Base-by-base conservation (phyloP, 2,888 invertebrate genomes). In the Polyommatus icarus region DNA sequence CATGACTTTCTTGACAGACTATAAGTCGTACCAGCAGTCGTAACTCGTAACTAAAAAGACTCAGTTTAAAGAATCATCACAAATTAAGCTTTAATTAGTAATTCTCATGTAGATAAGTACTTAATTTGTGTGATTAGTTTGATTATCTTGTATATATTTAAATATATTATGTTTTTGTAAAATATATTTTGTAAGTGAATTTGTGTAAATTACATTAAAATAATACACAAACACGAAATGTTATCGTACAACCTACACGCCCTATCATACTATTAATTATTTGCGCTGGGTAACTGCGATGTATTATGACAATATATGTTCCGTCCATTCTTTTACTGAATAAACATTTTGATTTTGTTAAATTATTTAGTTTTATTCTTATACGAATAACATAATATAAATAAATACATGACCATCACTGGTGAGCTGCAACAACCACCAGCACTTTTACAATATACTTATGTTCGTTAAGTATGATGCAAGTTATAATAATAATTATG, bases 311-410 rank as follows among this genome's bases (percentile, higher is more conserved):
- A 50, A 50, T 54, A 24, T 40, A 50, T 54, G 15, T 75, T 76
- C 67, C 76, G 76, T 61, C 76, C 76, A 78, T 80, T 78, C 76
- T 77, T 71, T 78, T 76, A 57, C 76, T 78, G 29, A 75, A 76
- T 79, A 75, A 79, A 72, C 73, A 76, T 78, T 78, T 78, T 71
- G 46, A 77, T 77, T 77, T 61, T 76, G n/a, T 46, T 67, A 4
- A 32, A 67, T 7, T 67, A 6, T 29, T 67, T 24, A 24, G 46
- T 46, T 46, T 46, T 46, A 46, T 46, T 46, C 10, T 10, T 46
- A 46, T 46, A 46, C 10, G 3, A 46, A 46, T 3, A 46, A 46
- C 46, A 46, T 46, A 46, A 46, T 10, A 40, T 40, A 40, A 40
- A 40, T 46, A 46, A 10, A 46, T 40, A 46, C 3, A 46, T 10